Conservation (phyloP, 2,113 vertebrate species). For the Eulacestoma nigropectus region DNA sequence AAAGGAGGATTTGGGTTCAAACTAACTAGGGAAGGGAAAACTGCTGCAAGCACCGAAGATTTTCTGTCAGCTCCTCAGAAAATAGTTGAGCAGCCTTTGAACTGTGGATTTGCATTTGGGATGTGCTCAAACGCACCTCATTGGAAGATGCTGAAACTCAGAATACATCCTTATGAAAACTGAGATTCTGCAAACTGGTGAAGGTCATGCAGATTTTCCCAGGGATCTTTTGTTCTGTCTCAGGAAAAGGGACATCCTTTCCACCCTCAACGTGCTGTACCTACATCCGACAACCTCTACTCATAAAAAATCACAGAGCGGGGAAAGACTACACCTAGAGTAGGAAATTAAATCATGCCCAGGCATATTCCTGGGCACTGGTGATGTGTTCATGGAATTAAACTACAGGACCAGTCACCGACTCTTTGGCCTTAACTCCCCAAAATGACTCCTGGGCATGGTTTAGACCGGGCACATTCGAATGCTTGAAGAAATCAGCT, state of each 20-base stretch:
- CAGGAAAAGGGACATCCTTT: conserved; percentile 1
- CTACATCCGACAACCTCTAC: not conserved
- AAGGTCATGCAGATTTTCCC: not conserved
- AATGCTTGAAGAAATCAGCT: not conserved
- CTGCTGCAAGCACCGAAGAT: not conserved
- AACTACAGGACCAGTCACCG: not conserved
- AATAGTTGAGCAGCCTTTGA: not conserved
- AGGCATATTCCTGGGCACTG: not conserved
- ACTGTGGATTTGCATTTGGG: not conserved
- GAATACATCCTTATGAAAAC: not conserved
- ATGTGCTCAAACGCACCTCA: not conserved
- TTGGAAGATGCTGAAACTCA: not conserved
- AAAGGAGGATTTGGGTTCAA: not conserved
- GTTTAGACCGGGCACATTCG: not conserved
- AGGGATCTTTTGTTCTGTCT: not conserved
- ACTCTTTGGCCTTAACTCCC: not conserved
- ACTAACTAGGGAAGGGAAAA: not conserved
- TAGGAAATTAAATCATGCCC: not conserved
- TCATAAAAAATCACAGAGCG: not conserved
- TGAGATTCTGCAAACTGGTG: not conserved
- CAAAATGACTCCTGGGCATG: not conserved
- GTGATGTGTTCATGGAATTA: not conserved
- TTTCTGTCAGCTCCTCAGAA: not conserved
- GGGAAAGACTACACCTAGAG: not conserved
- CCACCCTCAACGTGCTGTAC: not conserved